Base-by-base conservation (phyloP, 1,140 invertebrate genomes). In the Probaryconus sp. region DNA sequence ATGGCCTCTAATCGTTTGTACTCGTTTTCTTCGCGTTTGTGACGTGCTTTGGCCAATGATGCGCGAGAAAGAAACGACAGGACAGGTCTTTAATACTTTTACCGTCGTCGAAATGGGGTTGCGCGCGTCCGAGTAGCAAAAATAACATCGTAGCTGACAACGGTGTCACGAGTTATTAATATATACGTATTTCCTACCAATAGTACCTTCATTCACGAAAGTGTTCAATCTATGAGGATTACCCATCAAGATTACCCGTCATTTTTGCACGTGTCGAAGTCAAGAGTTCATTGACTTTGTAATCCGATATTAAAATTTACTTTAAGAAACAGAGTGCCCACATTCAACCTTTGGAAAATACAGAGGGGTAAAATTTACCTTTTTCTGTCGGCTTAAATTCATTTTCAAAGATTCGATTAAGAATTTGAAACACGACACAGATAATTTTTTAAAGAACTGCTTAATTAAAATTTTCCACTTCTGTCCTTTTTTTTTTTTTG, bases 131-230 rank as follows among this genome's bases (percentile, higher is more conserved):
- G 42, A 50, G 78, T 58, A 71, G 78, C 79, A 74, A 80, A 82
- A 83, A 83, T 85, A 83, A 83, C 81, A 58, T 75, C 56, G 69
- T 79, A 83, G 76, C 73, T 30, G 42, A 73, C 76, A 85, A 82
- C 74, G 78, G 74, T 86, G 85, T 68, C 82, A 82, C 78, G 80
- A 79, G 83, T 87, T 87, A 87, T 86, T 86, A 87, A 85, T 87
- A 86, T n/a, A n/a, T 76, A 68, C 73, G 38, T 58, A 73, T 81
- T 80, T 80, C 61, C 53, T 43, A 69, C 65, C 64, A 53, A 75
- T 77, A 69, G 74, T 74, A 63, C 45, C 64, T 84, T 81, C 80
- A 85, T 84, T 87, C 78, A 80, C 71, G 53, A 80, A 58, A 64
- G 37, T 65, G 48, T 45, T 47, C 51, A 65, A 69, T 74, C 47